Conservation (phyloP, 2,113 vertebrate genomes). For the Heliornis fulica region DNA sequence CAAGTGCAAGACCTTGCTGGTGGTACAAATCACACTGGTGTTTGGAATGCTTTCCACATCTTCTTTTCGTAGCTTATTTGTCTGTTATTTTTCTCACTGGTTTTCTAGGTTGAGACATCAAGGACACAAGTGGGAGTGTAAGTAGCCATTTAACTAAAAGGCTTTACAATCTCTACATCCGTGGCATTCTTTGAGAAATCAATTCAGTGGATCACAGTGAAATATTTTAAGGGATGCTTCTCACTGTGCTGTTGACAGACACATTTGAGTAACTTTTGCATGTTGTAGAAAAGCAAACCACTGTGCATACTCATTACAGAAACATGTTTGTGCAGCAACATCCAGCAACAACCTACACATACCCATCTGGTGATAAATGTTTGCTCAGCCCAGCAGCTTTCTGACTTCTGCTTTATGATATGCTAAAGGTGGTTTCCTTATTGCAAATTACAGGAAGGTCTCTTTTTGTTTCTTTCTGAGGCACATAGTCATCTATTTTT, state of each 20-base stretch:
- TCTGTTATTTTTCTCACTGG: not conserved
- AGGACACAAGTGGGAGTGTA: not conserved
- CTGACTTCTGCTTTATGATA: conserved; percentile 16
- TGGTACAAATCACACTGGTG: not conserved
- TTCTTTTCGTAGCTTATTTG: not conserved
- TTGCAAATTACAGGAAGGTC: not conserved
- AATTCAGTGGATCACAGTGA: not conserved
- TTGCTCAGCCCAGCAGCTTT: not conserved
- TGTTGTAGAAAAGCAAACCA: not conserved
- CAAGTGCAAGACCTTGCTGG: not conserved
- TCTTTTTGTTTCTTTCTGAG: not conserved
- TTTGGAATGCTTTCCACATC: not conserved
- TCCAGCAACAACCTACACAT: not conserved
- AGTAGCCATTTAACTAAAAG: not conserved
- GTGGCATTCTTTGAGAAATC: not conserved
- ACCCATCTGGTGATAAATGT: not conserved
- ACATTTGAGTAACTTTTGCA: not conserved
- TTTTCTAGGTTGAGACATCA: not conserved
- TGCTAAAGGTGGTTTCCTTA: conserved; percentile 23
- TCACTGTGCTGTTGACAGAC: not conserved
- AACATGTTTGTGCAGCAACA: not conserved
- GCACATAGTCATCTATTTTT: not conserved
- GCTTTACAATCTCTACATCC: not conserved
- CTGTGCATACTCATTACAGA: not conserved
- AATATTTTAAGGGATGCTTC: not conserved